Evolutionary conservation across 2,888 invertebrate genomes (phyloP).

Genomic region (Thecophora atra): DNA sequence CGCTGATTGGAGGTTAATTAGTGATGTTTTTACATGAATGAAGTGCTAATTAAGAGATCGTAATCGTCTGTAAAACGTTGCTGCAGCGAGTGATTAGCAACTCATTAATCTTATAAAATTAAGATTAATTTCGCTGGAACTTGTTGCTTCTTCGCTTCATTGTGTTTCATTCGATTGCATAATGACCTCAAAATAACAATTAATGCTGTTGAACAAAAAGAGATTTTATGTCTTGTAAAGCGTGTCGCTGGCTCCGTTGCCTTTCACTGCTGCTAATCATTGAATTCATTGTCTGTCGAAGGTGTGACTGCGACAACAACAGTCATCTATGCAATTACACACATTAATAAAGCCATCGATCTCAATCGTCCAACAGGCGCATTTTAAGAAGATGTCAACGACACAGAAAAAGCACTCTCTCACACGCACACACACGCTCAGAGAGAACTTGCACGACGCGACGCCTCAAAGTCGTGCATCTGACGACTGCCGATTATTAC

Average conservation of each 20-base stretch:
- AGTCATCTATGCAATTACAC: background rate
- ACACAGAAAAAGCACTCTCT: background rate
- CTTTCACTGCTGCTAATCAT: too few relatives aligned
- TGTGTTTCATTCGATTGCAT: background rate
- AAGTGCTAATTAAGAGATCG: too few relatives aligned
- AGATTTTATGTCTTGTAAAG: background rate
- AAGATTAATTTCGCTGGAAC: too few relatives aligned
- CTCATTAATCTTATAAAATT: too few relatives aligned
- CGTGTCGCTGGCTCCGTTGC: too few relatives aligned
- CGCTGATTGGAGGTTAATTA: background rate
- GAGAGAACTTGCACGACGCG: background rate
- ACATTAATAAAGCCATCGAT: conserved; percentile 28
- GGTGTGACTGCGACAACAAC: conserved; percentile 9
- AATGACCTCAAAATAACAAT: background rate
- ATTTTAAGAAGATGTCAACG: conserved; percentile 33
- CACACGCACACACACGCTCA: background rate
- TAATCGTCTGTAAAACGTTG: too few relatives aligned
- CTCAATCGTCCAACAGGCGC: background rate
- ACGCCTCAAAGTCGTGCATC: conserved; percentile 34
- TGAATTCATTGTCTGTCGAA: too few relatives aligned
- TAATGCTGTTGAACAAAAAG: background rate
- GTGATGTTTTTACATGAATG: background rate
- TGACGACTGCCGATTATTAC: conserved; percentile 35
- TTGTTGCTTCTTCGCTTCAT: too few relatives aligned
- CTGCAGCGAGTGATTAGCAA: too few relatives aligned